These are phyloP conservation scores for Suricata suricatta DNA, from an alignment of 2,113 vertebrate genomes.

Conservation along the genomic window DNA sequence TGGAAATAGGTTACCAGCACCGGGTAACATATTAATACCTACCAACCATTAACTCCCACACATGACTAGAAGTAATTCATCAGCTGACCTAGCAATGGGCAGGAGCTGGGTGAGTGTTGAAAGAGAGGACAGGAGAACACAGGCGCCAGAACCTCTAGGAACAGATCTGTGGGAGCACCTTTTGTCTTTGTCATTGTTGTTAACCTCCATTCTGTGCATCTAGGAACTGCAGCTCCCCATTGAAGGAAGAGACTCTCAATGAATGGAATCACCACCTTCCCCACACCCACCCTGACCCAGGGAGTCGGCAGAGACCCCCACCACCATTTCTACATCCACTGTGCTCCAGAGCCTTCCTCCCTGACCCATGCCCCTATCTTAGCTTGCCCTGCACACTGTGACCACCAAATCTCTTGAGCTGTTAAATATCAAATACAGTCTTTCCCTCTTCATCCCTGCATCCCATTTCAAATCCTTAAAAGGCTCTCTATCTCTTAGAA, in stretches of 20 bases:
- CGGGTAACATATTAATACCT: not conserved
- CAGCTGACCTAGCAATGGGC: not conserved
- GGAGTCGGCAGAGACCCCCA: not conserved
- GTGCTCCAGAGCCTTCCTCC: not conserved
- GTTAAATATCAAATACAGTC: not conserved
- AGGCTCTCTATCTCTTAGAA: not conserved
- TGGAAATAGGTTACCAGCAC: not conserved
- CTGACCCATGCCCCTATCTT: accelerated
- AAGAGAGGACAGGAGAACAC: not conserved
- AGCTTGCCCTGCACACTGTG: not conserved
- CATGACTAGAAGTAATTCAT: not conserved
- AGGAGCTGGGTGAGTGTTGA: not conserved
- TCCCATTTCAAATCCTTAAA: not conserved
- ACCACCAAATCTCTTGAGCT: not conserved
- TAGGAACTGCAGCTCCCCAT: not conserved
- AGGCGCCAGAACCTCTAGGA: too few species aligned
- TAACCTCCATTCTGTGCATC: not conserved
- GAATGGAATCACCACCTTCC: not conserved
- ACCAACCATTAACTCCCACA: not conserved
- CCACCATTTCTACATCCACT: not conserved
- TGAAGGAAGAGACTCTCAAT: not conserved
- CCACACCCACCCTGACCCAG: not conserved
- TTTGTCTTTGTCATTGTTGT: not conserved
- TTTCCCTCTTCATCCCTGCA: not conserved
- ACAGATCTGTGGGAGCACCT: not conserved